These are phyloP conservation scores for Blastobasis lacticolella DNA, from an alignment of 2,888 invertebrate genomes.

Conservation along the genomic window DNA sequence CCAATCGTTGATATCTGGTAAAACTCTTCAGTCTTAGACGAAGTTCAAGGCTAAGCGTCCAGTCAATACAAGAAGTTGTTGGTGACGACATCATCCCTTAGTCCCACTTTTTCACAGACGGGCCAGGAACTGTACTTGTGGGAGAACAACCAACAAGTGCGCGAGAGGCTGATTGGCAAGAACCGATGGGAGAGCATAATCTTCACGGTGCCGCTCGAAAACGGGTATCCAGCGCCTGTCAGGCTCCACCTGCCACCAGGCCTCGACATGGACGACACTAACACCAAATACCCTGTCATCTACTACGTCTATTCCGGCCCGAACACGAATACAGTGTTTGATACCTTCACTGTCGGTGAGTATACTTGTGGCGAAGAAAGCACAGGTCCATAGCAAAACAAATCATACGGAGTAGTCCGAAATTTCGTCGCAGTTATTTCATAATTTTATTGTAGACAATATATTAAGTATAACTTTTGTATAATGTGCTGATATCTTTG, in stretches of 20 bases:
- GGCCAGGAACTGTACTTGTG: constrained; percentile 48
- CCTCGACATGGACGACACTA: constrained; percentile 70
- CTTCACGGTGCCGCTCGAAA: constrained; percentile 71
- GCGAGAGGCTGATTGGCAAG: constrained; percentile 64
- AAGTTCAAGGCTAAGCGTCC: no score
- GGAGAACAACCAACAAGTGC: constrained; percentile 75
- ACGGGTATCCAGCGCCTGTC: constrained; percentile 76
- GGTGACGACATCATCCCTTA: no score
- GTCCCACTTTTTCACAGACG: constrained; percentile 18
- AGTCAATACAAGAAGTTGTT: no score
- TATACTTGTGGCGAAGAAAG: constrained; percentile 3
- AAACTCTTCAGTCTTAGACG: no score
- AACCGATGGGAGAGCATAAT: constrained; percentile 67
- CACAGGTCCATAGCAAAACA: no score
- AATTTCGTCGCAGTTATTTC: no score
- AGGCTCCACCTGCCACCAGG: constrained; percentile 79
- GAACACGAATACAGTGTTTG: constrained; percentile 83
- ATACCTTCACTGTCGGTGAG: constrained; percentile 76
- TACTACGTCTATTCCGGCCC: constrained; percentile 91
- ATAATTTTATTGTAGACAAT: no score
- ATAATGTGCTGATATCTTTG: no score
- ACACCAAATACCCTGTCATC: constrained; percentile 78
- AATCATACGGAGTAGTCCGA: no score
- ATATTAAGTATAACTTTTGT: no score
- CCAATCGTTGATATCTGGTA: no score